Evolutionary conservation across 2,888 invertebrate genomes (phyloP), one percentile per base, ranked within the genome.

Genomic region (Meta bourneti): DNA sequence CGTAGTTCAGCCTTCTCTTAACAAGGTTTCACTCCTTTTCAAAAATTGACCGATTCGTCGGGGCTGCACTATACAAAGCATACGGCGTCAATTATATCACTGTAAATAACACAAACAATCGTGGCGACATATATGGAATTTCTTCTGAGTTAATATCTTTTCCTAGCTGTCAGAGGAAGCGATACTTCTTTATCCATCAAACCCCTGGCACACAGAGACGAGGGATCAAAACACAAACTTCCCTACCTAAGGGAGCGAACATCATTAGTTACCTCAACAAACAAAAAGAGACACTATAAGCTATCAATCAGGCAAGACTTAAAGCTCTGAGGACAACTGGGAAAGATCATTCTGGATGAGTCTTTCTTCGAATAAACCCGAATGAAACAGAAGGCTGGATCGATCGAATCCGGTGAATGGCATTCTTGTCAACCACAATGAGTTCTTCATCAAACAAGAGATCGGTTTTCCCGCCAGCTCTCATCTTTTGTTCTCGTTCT

Each of bases 381-480:
- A 80, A 49, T 19, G 61, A 80, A 80, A n/a, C 51, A 48, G 48
- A 6, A 34, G 19, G 11, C 11, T 71, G 71, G 54, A 75, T 84
- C 75, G 75, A 88, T 88, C 75, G 34, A 70, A 48, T 19, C 7
- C 7, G 49, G 78, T 69, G 84, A 87, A 79, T 83, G 79, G 75
- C 81, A 51, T 20, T 81, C 88, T 80, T 88, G 88, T 88, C 88
- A 88, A 81, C 88, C 88, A 75, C 88, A 88, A 88, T 88, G 88
- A 88, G 88, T 81, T 88, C 88, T 81, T 88, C 88, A 88, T 88
- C 88, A 88, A 88, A 88, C 88, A 88, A 88, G 74, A 61, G 88
- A 88, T 88, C 88, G 88, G 88, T 74, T 88, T 88, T 88, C 88
- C 88, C 88, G 88, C 88, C 88, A 87, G 54, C 87, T 34, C 79